Percentiles rank a stretch among this genome's conserved stretches.
Conservation (phyloP, 1,140 invertebrate species). For the Drosophila tsacasi region DNA sequence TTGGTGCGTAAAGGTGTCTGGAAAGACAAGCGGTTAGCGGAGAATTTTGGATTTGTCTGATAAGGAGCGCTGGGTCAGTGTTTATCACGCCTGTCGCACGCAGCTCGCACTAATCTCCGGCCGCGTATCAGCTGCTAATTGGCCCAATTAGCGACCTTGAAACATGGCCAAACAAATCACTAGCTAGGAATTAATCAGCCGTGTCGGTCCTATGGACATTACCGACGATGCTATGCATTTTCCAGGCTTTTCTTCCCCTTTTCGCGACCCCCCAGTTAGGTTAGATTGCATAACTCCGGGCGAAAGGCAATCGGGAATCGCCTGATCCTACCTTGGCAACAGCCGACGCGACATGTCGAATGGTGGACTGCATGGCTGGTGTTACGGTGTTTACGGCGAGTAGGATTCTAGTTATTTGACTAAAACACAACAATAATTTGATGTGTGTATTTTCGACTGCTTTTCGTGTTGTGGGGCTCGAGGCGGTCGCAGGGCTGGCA, state of each 20-base stretch:
- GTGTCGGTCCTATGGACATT: constrained; percentile 4
- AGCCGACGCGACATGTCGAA: constrained; percentile 63
- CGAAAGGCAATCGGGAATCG: constrained; percentile 9
- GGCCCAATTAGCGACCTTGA: constrained; percentile 54
- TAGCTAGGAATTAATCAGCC: constrained; percentile 13
- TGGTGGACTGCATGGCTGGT: constrained; percentile 76
- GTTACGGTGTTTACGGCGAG: constrained; percentile 21
- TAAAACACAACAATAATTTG: constrained; percentile 50
- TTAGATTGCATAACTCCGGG: constrained; percentile 82
- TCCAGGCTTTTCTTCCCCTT: constrained; percentile 46
- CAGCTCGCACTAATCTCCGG: constrained; percentile 50
- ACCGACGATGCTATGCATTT: background rate
- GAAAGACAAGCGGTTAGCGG: constrained; percentile 6
- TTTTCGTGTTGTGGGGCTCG: constrained; percentile 42
- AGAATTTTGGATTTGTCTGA: constrained; percentile 10
- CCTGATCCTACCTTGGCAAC: constrained; percentile 70
- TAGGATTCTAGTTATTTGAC: constrained; percentile 39
- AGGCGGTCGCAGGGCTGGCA: constrained; percentile 38
- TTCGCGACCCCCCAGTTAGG: constrained; percentile 59
- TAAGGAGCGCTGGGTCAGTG: constrained; percentile 10
- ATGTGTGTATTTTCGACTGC: constrained; percentile 55
- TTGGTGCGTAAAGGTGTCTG: constrained; percentile 78
- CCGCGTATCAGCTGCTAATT: constrained; percentile 48
- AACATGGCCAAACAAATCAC: constrained; percentile 33
- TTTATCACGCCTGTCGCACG: constrained; percentile 33